A percentile compares a stretch with the other conserved stretches of the same genome.
phyloP scores from a whole-genome alignment of 2,888 invertebrate genomes.

The Phymatocera aterrima region DNA sequence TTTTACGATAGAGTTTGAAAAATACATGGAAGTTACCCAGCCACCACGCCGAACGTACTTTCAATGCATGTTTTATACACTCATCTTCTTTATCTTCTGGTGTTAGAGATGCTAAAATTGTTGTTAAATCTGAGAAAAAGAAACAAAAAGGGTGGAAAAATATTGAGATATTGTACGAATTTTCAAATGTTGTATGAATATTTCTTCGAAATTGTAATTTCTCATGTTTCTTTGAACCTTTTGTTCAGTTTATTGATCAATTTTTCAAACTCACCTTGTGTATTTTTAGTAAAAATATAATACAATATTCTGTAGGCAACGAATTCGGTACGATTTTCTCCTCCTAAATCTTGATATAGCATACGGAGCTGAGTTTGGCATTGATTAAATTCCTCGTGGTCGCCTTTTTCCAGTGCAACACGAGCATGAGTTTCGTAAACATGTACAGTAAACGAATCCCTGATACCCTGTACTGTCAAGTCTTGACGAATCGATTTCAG shows the following conservation, averaged over 20 bases:
- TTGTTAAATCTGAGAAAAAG: constrained; percentile 89
- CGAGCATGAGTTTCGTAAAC: constrained; percentile 99
- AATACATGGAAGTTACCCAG: constrained; percentile 94
- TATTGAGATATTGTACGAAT: not conserved
- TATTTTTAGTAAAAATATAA: constrained; percentile 98
- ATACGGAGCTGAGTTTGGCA: constrained; percentile 99
- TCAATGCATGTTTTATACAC: constrained; percentile 90
- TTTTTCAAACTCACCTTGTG: constrained; percentile 84
- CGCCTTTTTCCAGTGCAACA: constrained; percentile 97
- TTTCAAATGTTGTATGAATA: too few species aligned
- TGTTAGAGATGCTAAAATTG: constrained; percentile 89
- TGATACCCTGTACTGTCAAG: constrained; percentile 97
- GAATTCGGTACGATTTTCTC: constrained; percentile 92
- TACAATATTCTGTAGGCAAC: constrained; percentile 97
- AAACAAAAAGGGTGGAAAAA: constrained; percentile 49
- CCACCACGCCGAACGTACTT: constrained; percentile 95
- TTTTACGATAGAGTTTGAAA: constrained; percentile 91
- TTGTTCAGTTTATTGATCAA: not conserved
- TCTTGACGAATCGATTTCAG: constrained; percentile 99
- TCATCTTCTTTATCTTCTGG: constrained; percentile 87
- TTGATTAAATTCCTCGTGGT: constrained; percentile 99
- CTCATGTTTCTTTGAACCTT: not conserved
- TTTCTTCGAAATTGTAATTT: too few species aligned
- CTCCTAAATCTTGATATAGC: constrained; percentile 90
- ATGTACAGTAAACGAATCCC: constrained; percentile 96